Percentiles rank a stretch among this genome's conserved stretches.
Conservation (phyloP, 2,888 invertebrate species). For the Limnephilus marmoratus region DNA sequence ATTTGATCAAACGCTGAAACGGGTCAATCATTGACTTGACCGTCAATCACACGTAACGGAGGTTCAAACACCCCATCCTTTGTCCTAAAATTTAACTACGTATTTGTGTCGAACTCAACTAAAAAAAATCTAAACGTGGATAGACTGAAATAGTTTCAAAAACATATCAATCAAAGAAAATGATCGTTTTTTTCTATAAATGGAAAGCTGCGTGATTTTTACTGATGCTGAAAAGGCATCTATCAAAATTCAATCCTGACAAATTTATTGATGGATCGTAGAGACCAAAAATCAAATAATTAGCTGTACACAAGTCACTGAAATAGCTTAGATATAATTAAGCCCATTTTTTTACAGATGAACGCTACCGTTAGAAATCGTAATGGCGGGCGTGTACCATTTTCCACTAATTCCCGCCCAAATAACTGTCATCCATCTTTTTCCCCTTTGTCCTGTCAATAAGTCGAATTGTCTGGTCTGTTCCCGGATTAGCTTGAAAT, state of each 20-base stretch:
- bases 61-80: neutral
- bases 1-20: too few species aligned
- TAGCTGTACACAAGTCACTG: neutral
- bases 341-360: neutral
- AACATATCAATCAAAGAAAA: too few species aligned
- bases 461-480: slow-evolving; percentile 37
- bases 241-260: neutral
- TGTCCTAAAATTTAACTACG: too few species aligned
- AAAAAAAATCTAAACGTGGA: too few species aligned
- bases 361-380: slow-evolving; percentile 25
- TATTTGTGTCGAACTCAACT: too few species aligned
- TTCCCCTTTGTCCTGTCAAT: slow-evolving; percentile 50
- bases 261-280: neutral
- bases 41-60: neutral
- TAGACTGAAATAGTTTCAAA: too few species aligned
- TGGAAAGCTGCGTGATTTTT: neutral
- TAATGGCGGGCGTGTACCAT: slow-evolving; percentile 22
- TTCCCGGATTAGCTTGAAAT: slow-evolving; percentile 24
- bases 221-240: neutral
- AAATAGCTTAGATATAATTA: slow-evolving; percentile 12
- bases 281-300: neutral
- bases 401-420: slow-evolving; percentile 45
- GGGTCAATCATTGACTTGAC: neutral
- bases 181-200: neutral
- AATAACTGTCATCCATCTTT: slow-evolving; percentile 38